Base-by-base conservation (phyloP, 2,797 vertebrate species). In the Iguana delicatissima region DNA sequence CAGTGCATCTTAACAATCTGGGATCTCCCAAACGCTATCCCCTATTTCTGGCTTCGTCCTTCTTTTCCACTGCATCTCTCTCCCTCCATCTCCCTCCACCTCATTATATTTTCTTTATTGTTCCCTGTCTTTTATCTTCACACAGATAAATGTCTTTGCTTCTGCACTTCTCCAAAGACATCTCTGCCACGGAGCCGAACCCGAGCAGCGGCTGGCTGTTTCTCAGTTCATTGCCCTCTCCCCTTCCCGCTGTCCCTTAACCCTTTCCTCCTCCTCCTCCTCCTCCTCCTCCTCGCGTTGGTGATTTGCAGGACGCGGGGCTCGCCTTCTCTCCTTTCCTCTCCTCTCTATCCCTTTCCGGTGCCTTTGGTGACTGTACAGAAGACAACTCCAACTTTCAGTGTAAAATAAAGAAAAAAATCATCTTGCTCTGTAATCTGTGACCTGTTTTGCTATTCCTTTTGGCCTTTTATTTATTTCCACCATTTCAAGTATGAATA, bases 61-160 rank as follows among this genome's bases (percentile, higher is more conserved):
- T 18, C 35, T 89, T 4, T 86, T 90, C 18, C 42, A 46, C 4
- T 46, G 42, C 42, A 46, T 46, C 42, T 46, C 4, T 46, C 42
- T 46, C 86, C 89, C 89, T 92, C 76, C 85, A 94, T 96, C 91
- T 16, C 83, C 88, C 90, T 93, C 73, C 80, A 94, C 97, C 91
- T 29, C 13, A 6, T 94, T 92, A 3, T 96, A 97, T 96, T 96
- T 97, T 96, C 96, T 95, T 95, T 96, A 93, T 95, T 93, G 93
- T 95, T 95, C 94, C 90, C 95, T 95, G 24, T 90, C 91, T 96
- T 96, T 98, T 94, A 6, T 97, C 94, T 97, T 97, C 96, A 96
- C 95, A 96, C 98, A 99, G 99, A 99, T 99, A 99, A 99, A 96
- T 98, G 97, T 98, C 96, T 98, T 98, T 98, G 98, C 98, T 97